phyloP scores from a whole-genome alignment of 2,797 vertebrate genomes.

The Enteromius treurensis region DNA sequence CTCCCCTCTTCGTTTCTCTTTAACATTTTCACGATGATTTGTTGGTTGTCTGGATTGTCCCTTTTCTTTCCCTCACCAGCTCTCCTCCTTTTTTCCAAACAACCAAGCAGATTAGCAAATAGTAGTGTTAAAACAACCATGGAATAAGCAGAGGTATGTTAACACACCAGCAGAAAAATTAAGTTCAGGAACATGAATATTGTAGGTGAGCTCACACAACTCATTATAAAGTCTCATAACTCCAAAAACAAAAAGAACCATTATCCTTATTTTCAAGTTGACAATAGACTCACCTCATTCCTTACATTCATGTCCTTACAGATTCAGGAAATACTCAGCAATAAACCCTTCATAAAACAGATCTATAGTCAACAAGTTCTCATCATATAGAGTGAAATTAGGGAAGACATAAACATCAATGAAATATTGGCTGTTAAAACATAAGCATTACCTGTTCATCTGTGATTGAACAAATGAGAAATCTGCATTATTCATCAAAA shows the following conservation, averaged over 20 bases:
- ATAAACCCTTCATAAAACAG: constrained; percentile 66
- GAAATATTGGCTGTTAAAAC: constrained; percentile 65
- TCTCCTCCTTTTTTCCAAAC: constrained; percentile 42
- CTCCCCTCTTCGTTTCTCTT: constrained; percentile 72
- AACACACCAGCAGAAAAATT: constrained; percentile 8
- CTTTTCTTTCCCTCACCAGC: constrained; percentile 54
- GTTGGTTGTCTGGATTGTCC: constrained; percentile 65
- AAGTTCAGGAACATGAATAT: background rate
- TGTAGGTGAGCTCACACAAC: background rate
- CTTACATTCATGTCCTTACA: background rate
- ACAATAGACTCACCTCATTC: background rate
- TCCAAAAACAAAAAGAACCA: background rate
- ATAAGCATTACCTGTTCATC: constrained; percentile 65
- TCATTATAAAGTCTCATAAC: constrained; percentile 33
- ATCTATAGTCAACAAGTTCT: constrained; percentile 60
- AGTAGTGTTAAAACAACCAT: constrained; percentile 32
- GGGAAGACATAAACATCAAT: constrained; percentile 67
- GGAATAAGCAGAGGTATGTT: constrained; percentile 21
- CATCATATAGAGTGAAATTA: constrained; percentile 61
- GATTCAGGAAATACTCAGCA: constrained; percentile 53
- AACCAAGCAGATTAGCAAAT: constrained; percentile 40
- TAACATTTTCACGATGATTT: constrained; percentile 71
- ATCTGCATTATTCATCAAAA: constrained; percentile 77
- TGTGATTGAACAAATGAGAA: constrained; percentile 73
- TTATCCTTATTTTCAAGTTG: background rate